Conservation (phyloP, 2,888 invertebrate species). For the Kuschelorhynchus macadamiae region DNA sequence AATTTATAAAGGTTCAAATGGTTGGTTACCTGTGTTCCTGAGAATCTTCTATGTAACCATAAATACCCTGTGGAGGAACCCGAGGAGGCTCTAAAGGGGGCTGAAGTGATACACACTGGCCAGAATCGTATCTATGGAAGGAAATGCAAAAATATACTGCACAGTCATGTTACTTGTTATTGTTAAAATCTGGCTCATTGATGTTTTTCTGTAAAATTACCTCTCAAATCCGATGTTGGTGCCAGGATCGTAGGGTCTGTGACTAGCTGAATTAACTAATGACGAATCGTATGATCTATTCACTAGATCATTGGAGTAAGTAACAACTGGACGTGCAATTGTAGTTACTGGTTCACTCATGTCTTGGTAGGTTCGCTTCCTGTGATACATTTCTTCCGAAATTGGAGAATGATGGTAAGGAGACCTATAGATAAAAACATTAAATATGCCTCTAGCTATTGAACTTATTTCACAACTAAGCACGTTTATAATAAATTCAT, state of each 20-base stretch:
- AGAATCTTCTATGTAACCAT: conserved; percentile 74
- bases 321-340: conserved; percentile 73
- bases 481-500: no score
- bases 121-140: conserved; percentile 74
- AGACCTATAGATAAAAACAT: conserved; percentile 53
- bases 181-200: no score
- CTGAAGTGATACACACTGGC: conserved; percentile 68
- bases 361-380: conserved; percentile 73
- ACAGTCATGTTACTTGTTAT: no score
- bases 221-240: conserved; percentile 55
- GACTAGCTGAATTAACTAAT: conserved; percentile 70
- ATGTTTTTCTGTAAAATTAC: no score
- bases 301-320: conserved; percentile 72
- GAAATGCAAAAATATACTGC: no score
- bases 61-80: conserved; percentile 73
- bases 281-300: conserved; percentile 69
- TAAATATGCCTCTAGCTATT: not conserved
- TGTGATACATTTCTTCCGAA: conserved; percentile 70
- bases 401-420: conserved; percentile 79
- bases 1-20: no score
- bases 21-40: conserved; percentile 73
- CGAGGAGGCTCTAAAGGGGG: conserved; percentile 69
- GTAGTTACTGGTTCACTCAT: conserved; percentile 75
- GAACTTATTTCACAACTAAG: not conserved
- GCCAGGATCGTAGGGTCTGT: conserved; percentile 74